Base-by-base conservation (phyloP, 2,888 invertebrate genomes). In the Erebia epiphron region DNA sequence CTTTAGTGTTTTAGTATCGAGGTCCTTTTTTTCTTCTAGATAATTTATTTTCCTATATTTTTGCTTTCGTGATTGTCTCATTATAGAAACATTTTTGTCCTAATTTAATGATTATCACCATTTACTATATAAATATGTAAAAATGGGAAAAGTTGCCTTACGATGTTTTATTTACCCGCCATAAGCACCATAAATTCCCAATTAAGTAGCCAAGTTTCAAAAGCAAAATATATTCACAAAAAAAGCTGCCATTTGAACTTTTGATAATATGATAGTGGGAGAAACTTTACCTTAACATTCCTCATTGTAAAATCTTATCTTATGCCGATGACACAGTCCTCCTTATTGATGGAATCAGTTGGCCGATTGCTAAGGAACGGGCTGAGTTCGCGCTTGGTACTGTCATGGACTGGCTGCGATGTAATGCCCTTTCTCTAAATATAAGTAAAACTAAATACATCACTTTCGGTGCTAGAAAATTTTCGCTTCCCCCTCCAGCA, bases 171-270 rank as follows among this genome's bases (percentile, higher is more conserved):
- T 66, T 54, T 65, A 46, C 14, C 41, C 43, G n/a, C 10, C 57
- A 46, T 65, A 65, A 65, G 54, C 65, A 16, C 41, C 57, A 66
- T 66, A 66, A 66, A 57, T 57, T 57, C 56, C 56, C 46, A 66
- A 66, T 66, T 57, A 57, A 56, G 66, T 66, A 66, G 57, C 56
- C 46, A 66, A 66, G 43, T 57, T 66, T 66, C 21, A 46, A 57
- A 46, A 66, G 14, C 57, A 49, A 66, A 66, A 66, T 57, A 66
- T 57, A 46, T 54, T 66, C 57, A 67, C 26, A 26, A 49, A 50
- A 67, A 35, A 58, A 57, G 49, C 57, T 57, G 21, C 56, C 43
- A 54, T 43, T 43, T 56, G 54, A 18, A 65, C 21, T 66, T 46
- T 46, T 56, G 43, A 13, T 43, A 43, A 13, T 43, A 43, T 43